Conservation (phyloP, 2,888 invertebrate species). For the Oscheius sp. region DNA sequence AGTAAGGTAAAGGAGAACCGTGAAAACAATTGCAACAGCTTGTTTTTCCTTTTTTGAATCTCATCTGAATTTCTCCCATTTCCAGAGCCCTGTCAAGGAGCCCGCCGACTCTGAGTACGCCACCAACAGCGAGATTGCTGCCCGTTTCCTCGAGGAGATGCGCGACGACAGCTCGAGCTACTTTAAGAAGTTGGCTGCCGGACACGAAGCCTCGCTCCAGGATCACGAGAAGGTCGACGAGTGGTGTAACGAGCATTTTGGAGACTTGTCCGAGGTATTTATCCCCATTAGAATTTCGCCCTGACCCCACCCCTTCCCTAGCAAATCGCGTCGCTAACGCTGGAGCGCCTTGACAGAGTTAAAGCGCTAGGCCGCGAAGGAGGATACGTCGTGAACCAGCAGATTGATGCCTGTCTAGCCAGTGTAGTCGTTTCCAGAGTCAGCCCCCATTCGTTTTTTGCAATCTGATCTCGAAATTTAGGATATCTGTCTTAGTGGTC, state of each 20-base stretch:
- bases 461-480: background rate
- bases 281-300: background rate
- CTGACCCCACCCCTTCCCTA: background rate
- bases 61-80: background rate
- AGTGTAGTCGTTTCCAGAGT: too few relatives aligned
- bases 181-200: background rate
- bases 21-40: too few relatives aligned
- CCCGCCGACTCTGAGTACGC: background rate
- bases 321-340: background rate
- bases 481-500: conserved; percentile 31
- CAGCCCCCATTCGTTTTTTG: too few relatives aligned
- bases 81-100: conserved; percentile 7
- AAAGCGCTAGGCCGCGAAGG: too few relatives aligned
- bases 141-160: background rate
- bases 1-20: too few relatives aligned
- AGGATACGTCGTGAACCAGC: too few relatives aligned
- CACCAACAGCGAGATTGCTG: background rate
- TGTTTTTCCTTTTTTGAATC: too few relatives aligned
- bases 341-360: too few relatives aligned
- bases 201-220: conserved; percentile 1
- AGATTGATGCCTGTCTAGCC: too few relatives aligned
- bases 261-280: background rate
- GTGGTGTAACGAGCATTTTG: conserved; percentile 18
- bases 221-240: conserved; percentile 29
- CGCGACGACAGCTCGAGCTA: background rate